A percentile compares a stretch with the other conserved stretches of the same genome.
phyloP scores from a whole-genome alignment of 2,888 invertebrate species.

The Leptura quadrifasciata region DNA sequence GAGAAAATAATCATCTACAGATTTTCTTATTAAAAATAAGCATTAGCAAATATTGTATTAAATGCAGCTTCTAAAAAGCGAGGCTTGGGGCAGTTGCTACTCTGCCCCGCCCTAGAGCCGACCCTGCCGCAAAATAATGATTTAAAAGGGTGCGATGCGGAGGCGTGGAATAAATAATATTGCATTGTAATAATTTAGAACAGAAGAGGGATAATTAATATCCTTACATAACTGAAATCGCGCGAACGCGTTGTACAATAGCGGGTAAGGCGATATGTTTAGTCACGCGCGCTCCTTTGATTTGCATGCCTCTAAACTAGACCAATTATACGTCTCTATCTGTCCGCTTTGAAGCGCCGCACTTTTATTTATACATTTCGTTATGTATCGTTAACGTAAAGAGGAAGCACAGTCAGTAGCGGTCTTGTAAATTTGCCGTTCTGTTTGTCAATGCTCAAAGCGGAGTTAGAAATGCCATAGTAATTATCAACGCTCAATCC shows the following conservation, averaged over 20 bases:
- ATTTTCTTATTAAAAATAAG: too few species aligned
- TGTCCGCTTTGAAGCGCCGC: conserved; percentile 69
- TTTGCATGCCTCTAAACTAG: conserved; percentile 73
- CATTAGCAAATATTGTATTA: too few species aligned
- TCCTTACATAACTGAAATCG: conserved; percentile 63
- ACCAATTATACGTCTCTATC: conserved; percentile 71
- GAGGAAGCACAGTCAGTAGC: conserved; percentile 54
- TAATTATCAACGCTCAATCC: conserved; percentile 58
- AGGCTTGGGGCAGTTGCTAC: too few species aligned
- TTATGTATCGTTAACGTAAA: conserved; percentile 70
- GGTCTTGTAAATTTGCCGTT: conserved; percentile 52
- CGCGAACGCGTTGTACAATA: conserved; percentile 53
- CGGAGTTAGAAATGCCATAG: conserved; percentile 63
- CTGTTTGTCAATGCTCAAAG: conserved; percentile 61
- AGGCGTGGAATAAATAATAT: conserved; percentile 19
- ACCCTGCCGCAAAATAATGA: background rate
- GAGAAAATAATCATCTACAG: too few species aligned
- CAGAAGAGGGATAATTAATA: conserved; percentile 64
- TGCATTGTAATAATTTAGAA: conserved; percentile 28
- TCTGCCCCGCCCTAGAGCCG: too few species aligned
- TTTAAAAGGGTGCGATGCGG: conserved; percentile 10
- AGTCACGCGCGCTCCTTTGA: conserved; percentile 72
- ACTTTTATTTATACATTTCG: conserved; percentile 71
- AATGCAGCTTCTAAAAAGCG: too few species aligned
- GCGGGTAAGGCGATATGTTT: conserved; percentile 72